Base-by-base conservation (phyloP, 2,888 invertebrate genomes). In the Chydorus sphaericus region DNA sequence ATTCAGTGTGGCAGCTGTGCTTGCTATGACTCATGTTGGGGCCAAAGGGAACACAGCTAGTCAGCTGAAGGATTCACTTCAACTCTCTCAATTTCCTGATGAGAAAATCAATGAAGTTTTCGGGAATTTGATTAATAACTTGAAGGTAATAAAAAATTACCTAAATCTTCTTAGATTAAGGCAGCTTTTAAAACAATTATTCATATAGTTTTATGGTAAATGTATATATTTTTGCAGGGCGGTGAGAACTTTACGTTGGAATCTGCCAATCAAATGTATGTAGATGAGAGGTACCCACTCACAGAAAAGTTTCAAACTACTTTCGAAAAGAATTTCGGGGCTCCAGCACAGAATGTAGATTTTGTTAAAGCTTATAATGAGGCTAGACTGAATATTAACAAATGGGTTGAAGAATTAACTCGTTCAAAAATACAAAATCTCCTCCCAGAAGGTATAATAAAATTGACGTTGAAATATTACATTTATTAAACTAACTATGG, bases 321-420 rank as follows among this genome's bases (percentile, higher is more conserved):
- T 80, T 44, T 77, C 83, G 0, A 65, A 72, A 7, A 78, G 48
- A 71, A 77, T 29, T 88, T 85, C 65, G 70, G 75, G 39, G 78
- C 84, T 1, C 77, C 75, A 29, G 75, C 81, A 6, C 74, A 82
- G 63, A 71, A 72, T 49, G 60, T 86, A 0, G 68, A 86, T 64
- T 89, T 89, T 62, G 62, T 74, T 1, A 64, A 62, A 1, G 62
- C 74, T 1, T 64, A 66, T 20, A 74, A 78, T 1, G 74, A 74
- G 0, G 62, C 71, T 1, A 66, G 71, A 14, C 64, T 70, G 7
- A 68, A 66, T 0, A 90, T 96, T 50, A 96, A 96, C 66, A 63
- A 68, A 36, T 92, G 91, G 87, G 87, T 89, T 38, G 80, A 81
- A 65, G 68, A 76, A 5, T 77, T 85, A 65, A 96, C 96, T 0